A percentile compares a stretch with the other conserved stretches of the same genome.
phyloP scores from a whole-genome alignment of 2,888 invertebrate species.

The Diachrysia chrysitis region DNA sequence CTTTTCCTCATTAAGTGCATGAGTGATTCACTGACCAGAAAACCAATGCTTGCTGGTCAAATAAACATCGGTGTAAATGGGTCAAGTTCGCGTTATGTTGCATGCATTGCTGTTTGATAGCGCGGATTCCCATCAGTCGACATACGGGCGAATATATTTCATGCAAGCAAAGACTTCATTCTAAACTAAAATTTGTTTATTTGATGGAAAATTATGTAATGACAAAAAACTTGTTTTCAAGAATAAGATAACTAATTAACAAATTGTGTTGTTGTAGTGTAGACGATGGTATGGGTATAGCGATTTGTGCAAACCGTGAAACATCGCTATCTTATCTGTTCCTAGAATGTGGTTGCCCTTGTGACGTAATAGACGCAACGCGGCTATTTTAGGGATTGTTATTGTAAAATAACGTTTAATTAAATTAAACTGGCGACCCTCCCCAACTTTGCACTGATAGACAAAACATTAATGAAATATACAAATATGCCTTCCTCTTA shows the following conservation, averaged over 20 bases:
- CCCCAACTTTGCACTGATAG: too few relatives aligned
- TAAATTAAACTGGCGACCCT: too few relatives aligned
- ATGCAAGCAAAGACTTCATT: neutral
- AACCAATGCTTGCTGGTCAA: constrained; percentile 7
- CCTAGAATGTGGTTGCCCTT: constrained; percentile 7
- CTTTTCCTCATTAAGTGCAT: constrained; percentile 5
- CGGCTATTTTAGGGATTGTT: constrained; percentile 3
- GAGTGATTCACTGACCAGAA: constrained; percentile 5
- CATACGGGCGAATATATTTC: neutral
- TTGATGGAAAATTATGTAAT: neutral
- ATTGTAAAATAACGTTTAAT: neutral
- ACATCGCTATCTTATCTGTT: constrained; percentile 6
- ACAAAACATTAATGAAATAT: too few relatives aligned
- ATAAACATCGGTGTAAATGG: constrained; percentile 5
- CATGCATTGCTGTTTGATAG: neutral
- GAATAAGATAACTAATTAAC: neutral
- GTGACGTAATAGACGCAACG: neutral
- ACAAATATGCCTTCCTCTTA: too few relatives aligned
- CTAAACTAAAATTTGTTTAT: too few relatives aligned
- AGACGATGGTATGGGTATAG: neutral
- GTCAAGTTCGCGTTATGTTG: constrained; percentile 6
- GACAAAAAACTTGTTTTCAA: neutral
- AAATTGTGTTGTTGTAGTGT: neutral
- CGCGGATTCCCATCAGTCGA: neutral
- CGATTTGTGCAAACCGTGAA: constrained; percentile 3